A percentile compares a stretch with the other conserved stretches of the same genome.
Evolutionary conservation across 2,113 vertebrate genomes (phyloP).

Genomic region (Stegostoma tigrinum): DNA sequence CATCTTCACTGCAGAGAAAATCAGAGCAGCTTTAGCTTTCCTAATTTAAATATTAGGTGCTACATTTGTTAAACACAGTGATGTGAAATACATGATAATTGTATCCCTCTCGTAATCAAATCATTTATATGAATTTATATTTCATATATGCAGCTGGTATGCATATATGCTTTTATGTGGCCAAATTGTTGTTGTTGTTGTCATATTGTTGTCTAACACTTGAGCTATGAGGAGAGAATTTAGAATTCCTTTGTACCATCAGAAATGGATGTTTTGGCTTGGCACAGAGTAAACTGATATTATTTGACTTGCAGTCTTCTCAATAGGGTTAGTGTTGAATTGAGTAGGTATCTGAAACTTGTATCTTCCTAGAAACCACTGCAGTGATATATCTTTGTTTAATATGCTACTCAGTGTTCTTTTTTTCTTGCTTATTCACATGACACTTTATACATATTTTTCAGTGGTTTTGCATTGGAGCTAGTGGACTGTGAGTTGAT

Average conservation of each 20-base stretch:
- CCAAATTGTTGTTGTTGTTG: neutral
- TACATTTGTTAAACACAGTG: neutral
- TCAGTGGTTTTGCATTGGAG: neutral
- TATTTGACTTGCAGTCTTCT: neutral
- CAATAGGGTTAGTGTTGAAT: neutral
- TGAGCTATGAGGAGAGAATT: neutral
- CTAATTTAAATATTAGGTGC: neutral
- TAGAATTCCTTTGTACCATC: neutral
- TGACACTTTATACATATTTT: neutral
- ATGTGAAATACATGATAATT: neutral
- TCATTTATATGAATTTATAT: neutral
- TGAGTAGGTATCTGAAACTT: too few relatives aligned
- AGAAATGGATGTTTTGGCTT: neutral
- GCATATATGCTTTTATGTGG: neutral
- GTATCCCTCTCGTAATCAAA: neutral
- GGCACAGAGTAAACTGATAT: neutral
- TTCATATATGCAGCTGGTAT: neutral
- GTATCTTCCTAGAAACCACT: too few relatives aligned
- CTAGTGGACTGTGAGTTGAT: neutral
- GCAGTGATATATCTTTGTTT: neutral
- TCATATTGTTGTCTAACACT: neutral
- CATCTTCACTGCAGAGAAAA: neutral
- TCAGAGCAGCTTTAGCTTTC: neutral
- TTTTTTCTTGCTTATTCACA: neutral
- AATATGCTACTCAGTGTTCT: neutral